Evolutionary conservation across 1,140 invertebrate genomes (phyloP), one percentile per base, ranked within the genome.

Genomic region (Dendroctonus valens): DNA sequence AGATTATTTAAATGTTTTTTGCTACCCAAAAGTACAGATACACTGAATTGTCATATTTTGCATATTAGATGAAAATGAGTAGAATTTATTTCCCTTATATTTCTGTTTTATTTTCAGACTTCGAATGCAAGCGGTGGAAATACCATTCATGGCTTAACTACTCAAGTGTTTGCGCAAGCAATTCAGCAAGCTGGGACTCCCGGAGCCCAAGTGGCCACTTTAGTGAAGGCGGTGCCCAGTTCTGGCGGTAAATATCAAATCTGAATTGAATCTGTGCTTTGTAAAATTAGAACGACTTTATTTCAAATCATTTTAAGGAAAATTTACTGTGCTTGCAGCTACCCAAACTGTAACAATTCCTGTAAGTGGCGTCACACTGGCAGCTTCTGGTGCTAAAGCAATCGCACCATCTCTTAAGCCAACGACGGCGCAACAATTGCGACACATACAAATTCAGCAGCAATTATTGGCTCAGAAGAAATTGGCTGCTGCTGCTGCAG

Each of bases 381-480:
- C 79, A 38, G 76, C 79, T 74, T 74, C 76, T 63, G 77, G 79
- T 58, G 55, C 58, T 9, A 82, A 80, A 68, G 73, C 78, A 15
- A 69, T 80, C 40, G 70, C 68, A 71, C 78, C 79, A 66, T 77
- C 80, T 55, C 76, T 82, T 39, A 83, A 86, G 74, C 82, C 83
- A 0, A 81, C 84, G 0, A 80, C 85, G 59, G 80, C 84, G 0
- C 85, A 87, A 69, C 88, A 91, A 69, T 81, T 91, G 42, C 79
- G 88, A 4, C 86, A 89, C 41, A 70, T 90, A 49, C 82, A 87
- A n/a, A 72, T 90, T 38, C 88, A 89, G 60, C 85, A 89, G 55
- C 86, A 89, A 55, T 76, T 89, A 3, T 69, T 87, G 39, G 76
- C 83, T 0, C 85, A 86, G n/a, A 79, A 86, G 61, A 79, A 86